Percentiles rank a stretch among this genome's conserved stretches.
Conservation (phyloP, 2,113 vertebrate genomes). For the Budorcas taxicolor region DNA sequence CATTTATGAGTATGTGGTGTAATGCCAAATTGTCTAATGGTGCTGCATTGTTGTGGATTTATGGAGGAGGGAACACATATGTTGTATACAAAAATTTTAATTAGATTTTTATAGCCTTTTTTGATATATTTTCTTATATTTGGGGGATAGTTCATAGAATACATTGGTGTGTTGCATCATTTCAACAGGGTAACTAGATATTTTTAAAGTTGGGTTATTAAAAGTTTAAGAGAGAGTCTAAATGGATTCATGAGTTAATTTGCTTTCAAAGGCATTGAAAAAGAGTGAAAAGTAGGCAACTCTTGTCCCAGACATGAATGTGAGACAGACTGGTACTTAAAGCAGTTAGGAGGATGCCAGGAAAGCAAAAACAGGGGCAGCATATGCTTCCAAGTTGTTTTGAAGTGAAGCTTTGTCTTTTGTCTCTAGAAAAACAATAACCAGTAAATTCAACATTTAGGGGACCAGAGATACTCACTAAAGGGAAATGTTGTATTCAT, state of each 20-base stretch:
- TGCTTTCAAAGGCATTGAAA: constrained; percentile 12
- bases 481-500: neutral
- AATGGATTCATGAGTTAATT: neutral
- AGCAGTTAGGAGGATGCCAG: neutral
- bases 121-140: constrained; percentile 15
- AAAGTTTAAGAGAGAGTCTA: neutral
- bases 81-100: neutral
- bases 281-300: neutral
- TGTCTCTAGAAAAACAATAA: constrained; percentile 9
- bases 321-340: neutral
- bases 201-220: constrained; percentile 18
- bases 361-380: neutral
- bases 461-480: neutral
- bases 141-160: neutral
- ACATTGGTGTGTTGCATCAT: neutral
- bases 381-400: constrained; percentile 3
- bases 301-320: neutral
- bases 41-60: neutral
- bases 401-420: constrained; percentile 12
- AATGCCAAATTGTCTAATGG: neutral
- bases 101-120: constrained; percentile 24
- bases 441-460: neutral
- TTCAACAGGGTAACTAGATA: neutral
- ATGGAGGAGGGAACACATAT: neutral
- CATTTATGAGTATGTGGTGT: neutral